Conservation (phyloP, 2,797 vertebrate genomes). For the Clarias fuscus region DNA sequence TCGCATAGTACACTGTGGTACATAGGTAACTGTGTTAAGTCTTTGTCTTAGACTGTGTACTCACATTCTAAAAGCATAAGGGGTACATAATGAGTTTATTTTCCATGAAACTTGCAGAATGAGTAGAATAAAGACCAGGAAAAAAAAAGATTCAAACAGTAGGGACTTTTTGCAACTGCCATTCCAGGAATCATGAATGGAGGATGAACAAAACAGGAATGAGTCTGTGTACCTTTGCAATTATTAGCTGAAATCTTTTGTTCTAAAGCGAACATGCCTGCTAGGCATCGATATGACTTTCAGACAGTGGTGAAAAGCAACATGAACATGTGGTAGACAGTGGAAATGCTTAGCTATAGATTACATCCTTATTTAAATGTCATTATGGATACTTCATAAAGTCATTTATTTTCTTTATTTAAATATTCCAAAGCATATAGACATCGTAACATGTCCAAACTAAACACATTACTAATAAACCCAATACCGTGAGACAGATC, state of each 20-base stretch:
- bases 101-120: background rate
- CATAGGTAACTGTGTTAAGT: background rate
- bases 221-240: slow-evolving; percentile 9
- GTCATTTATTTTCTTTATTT: background rate
- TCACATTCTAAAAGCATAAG: slow-evolving; percentile 2
- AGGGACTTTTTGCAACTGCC: background rate
- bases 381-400: slow-evolving; percentile 13
- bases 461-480: background rate
- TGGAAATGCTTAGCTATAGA: slow-evolving; percentile 24
- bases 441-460: background rate
- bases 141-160: background rate
- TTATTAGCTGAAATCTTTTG: slow-evolving; percentile 31
- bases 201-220: background rate
- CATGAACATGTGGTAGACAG: slow-evolving; percentile 40
- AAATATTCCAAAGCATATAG: background rate
- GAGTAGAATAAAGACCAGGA: background rate
- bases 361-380: slow-evolving; percentile 39
- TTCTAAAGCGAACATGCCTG: slow-evolving; percentile 40
- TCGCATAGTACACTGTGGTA: background rate
- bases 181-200: background rate
- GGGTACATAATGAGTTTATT: slow-evolving; percentile 7
- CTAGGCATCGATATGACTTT: slow-evolving; percentile 25
- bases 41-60: slow-evolving; percentile 28
- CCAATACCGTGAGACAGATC: background rate
- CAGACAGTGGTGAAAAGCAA: slow-evolving; percentile 21